These are phyloP conservation scores for Pongo abelii DNA, from an alignment of 2,113 vertebrate species.

Conservation along the genomic window DNA sequence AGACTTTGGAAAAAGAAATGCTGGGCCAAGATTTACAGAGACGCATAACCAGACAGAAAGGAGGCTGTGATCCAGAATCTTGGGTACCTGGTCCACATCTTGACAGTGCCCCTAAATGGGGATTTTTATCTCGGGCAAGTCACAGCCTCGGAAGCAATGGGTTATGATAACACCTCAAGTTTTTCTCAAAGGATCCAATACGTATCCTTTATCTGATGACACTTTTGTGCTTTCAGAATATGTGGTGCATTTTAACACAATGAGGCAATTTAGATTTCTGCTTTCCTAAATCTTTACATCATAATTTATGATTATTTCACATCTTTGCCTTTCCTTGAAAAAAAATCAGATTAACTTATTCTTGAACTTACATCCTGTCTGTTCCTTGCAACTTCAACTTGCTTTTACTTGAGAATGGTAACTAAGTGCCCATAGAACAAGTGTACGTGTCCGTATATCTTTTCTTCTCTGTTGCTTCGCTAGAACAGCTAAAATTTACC, in stretches of 20 bases:
- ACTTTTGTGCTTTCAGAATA: not conserved
- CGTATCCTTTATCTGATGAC: not conserved
- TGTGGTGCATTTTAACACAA: not conserved
- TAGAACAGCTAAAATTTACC: not conserved
- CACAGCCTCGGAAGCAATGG: not conserved
- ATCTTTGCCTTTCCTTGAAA: not conserved
- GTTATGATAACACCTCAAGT: not conserved
- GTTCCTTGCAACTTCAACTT: not conserved
- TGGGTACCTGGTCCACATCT: not conserved
- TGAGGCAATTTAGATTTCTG: not conserved
- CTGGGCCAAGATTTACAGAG: not conserved
- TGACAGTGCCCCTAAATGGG: not conserved
- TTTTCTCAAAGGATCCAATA: not conserved
- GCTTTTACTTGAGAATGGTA: not conserved
- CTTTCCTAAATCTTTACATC: not conserved
- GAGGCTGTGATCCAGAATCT: not conserved
- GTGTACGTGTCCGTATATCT: rapidly evolving
- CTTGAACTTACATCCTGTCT: not conserved
- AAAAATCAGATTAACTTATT: not conserved
- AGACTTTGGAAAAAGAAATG: not conserved
- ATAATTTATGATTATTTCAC: not conserved
- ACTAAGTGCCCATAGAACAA: rapidly evolving
- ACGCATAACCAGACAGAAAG: not conserved
- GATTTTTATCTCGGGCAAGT: not conserved
- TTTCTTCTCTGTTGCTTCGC: not conserved